phyloP scores from a whole-genome alignment of 1,140 invertebrate species.

The Macrostomum lignano region DNA sequence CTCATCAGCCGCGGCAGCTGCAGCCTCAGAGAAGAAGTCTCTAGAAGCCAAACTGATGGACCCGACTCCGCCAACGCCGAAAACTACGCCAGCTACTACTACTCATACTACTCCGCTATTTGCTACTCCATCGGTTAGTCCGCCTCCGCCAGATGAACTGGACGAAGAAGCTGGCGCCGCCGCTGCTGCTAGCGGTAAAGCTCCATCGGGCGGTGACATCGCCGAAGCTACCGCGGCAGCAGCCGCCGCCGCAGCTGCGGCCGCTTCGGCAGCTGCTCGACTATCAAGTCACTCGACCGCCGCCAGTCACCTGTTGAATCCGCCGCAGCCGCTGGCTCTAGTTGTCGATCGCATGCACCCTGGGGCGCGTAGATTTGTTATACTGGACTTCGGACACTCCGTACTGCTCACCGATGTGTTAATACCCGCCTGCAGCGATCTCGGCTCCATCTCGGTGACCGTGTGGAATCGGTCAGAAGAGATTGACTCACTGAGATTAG shows the following conservation, averaged over 20 bases:
- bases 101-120: neutral
- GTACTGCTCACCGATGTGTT: conserved; percentile 55
- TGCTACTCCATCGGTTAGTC: neutral
- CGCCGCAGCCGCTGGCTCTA: neutral
- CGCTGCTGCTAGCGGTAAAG: no score
- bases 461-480: no score
- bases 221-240: neutral
- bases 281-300: neutral
- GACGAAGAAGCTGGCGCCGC: no score
- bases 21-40: no score
- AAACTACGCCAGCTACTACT: conserved; percentile 12
- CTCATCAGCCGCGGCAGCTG: no score
- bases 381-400: conserved; percentile 57
- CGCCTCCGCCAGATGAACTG: neutral
- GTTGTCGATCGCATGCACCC: conserved; percentile 12
- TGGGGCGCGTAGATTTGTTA: conserved; percentile 45
- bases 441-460: no score
- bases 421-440: conserved; percentile 51
- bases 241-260: neutral
- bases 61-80: conserved; percentile 14
- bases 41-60: no score
- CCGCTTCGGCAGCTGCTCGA: neutral
- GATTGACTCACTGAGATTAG: no score
- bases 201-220: no score
- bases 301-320: neutral